Conservation (phyloP, 1,140 invertebrate genomes). For the Lordiphosa mommai region DNA sequence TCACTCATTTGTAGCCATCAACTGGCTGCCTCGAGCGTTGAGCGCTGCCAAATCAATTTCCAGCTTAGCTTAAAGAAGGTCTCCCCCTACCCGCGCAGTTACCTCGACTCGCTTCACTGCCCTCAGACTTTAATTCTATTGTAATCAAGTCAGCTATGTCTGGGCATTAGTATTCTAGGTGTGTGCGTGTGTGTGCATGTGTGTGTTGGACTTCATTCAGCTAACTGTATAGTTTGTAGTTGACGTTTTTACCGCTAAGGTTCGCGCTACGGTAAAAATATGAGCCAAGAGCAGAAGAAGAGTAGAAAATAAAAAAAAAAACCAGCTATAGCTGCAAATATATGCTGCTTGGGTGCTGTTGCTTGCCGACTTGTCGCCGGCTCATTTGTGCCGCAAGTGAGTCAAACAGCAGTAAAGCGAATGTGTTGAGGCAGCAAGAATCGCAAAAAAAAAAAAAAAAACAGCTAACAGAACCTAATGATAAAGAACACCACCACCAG, state of each 20-base stretch:
- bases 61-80: conserved; percentile 18
- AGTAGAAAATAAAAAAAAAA: not conserved
- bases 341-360: conserved; percentile 7
- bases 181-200: conserved; percentile 1
- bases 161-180: conserved; percentile 22
- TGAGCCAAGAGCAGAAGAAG: conserved; percentile 44
- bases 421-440: conserved; percentile 62
- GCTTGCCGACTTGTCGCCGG: not conserved
- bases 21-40: conserved; percentile 21
- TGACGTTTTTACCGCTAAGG: conserved; percentile 77
- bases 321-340: not conserved
- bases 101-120: not conserved
- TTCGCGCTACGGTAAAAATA: conserved; percentile 79
- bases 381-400: conserved; percentile 61
- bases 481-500: conserved; percentile 58
- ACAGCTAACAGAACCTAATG: conserved; percentile 73
- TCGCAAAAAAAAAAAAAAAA: conserved; percentile 55
- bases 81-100: not conserved
- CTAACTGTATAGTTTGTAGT: conserved; percentile 79
- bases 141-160: conserved; percentile 30
- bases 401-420: conserved; percentile 68
- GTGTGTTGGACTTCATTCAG: conserved; percentile 36
- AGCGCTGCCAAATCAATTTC: conserved; percentile 46
- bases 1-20: conserved; percentile 47
- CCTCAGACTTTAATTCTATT: conserved; percentile 43